Conservation (phyloP, 2,797 vertebrate species). For the Macroramphosus scolopax region DNA sequence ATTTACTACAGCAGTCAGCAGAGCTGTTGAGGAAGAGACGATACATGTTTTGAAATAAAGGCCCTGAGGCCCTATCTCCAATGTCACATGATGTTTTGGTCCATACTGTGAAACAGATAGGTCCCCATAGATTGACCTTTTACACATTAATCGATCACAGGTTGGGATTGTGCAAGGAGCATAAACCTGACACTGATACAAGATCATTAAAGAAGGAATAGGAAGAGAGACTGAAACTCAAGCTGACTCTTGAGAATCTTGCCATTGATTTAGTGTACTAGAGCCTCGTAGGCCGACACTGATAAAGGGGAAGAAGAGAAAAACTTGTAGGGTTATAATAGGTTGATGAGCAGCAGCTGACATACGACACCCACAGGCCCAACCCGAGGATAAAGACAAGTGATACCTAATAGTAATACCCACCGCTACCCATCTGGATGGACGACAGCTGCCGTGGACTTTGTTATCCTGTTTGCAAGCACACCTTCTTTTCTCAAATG, state of each 20-base stretch:
- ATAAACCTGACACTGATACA: slow-evolving; percentile 49
- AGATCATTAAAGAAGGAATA: slow-evolving; percentile 33
- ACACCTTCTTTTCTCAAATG: slow-evolving; percentile 35
- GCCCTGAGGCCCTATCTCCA: slow-evolving; percentile 15
- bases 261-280: slow-evolving; percentile 42
- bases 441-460: slow-evolving; percentile 54
- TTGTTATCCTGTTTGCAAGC: slow-evolving; percentile 43
- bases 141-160: slow-evolving; percentile 29
- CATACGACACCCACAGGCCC: slow-evolving; percentile 41
- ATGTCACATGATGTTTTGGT: slow-evolving; percentile 13
- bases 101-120: slow-evolving; percentile 33
- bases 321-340: slow-evolving; percentile 8
- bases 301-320: slow-evolving; percentile 10
- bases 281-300: slow-evolving; percentile 12
- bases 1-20: slow-evolving; percentile 9
- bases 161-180: slow-evolving; percentile 19
- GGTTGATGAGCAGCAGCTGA: slow-evolving; percentile 45
- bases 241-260: slow-evolving; percentile 35
- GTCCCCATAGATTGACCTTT: slow-evolving; percentile 27
- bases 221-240: slow-evolving; percentile 30
- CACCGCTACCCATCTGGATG: slow-evolving; percentile 48
- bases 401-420: slow-evolving; percentile 59
- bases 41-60: slow-evolving; percentile 37
- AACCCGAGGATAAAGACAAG: slow-evolving; percentile 41
- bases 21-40: slow-evolving; percentile 21